Evolutionary conservation across 2,113 vertebrate genomes (phyloP).

Genomic region (Archilochus colubris): DNA sequence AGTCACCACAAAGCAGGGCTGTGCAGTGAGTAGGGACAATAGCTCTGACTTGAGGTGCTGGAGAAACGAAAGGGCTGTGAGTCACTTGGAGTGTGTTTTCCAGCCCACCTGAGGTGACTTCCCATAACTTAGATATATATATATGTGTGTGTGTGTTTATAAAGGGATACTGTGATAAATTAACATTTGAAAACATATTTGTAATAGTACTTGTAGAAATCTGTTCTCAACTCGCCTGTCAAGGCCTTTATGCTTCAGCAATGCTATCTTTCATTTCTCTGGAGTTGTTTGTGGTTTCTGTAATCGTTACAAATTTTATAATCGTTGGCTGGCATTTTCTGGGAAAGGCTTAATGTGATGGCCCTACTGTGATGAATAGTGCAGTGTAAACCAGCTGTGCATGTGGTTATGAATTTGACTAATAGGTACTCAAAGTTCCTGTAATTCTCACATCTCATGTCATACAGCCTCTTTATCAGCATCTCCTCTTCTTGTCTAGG

Average conservation of each 20-base stretch:
- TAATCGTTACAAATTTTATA: background rate
- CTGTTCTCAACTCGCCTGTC: background rate
- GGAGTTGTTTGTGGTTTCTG: background rate
- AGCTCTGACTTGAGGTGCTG: fast-evolving
- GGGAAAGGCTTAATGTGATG: background rate
- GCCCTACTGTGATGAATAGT: background rate
- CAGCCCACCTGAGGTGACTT: background rate
- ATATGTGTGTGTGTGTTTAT: no score
- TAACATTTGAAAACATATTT: background rate
- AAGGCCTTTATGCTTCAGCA: background rate
- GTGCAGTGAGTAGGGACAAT: background rate
- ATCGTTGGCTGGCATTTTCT: background rate
- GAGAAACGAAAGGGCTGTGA: fast-evolving
- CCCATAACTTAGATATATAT: background rate
- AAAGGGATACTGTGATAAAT: background rate
- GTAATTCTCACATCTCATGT: background rate
- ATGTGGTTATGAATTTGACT: background rate
- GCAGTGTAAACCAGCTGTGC: background rate
- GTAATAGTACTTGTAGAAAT: background rate
- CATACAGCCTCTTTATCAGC: background rate
- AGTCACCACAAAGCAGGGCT: background rate
- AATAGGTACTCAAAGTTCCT: background rate
- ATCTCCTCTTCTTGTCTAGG: background rate
- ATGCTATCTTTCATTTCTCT: background rate
- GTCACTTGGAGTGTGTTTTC: background rate